phyloP scores from a whole-genome alignment of 2,113 vertebrate species.

The Mugil cephalus region DNA sequence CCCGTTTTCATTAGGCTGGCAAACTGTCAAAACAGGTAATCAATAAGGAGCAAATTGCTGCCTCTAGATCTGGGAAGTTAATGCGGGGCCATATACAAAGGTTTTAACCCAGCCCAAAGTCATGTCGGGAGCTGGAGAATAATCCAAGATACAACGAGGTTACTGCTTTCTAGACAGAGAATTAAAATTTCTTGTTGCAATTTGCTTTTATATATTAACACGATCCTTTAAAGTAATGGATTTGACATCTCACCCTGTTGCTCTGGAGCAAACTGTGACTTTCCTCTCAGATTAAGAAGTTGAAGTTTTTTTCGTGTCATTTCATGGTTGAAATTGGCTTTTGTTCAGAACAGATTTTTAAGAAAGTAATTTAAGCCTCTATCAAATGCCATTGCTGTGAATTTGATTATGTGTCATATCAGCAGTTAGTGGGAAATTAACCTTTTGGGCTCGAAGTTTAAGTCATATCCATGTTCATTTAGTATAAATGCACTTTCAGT shows the following conservation, averaged over 20 bases:
- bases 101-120: conserved; percentile 40
- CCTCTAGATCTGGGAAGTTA: conserved; percentile 44
- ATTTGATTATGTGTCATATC: conserved; percentile 60
- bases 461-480: conserved; percentile 46
- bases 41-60: conserved; percentile 60
- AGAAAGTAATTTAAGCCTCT: conserved; percentile 50
- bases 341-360: conserved; percentile 45
- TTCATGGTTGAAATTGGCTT: conserved; percentile 33
- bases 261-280: neutral
- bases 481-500: conserved; percentile 12
- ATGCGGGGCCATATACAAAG: conserved; percentile 29
- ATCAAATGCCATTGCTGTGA: conserved; percentile 66
- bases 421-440: conserved; percentile 64
- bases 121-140: conserved; percentile 15
- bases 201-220: neutral
- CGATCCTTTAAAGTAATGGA: neutral
- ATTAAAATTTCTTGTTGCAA: neutral
- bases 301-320: neutral
- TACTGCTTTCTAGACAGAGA: conserved; percentile 6
- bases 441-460: conserved; percentile 58
- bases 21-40: conserved; percentile 94
- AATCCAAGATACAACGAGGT: conserved; percentile 7
- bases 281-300: conserved; percentile 1
- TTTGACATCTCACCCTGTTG: neutral
- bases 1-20: conserved; percentile 98